Evolutionary conservation across 1,140 invertebrate species (phyloP), one percentile per base, ranked within the genome.

Genomic region (Drosophila kepulauana): DNA sequence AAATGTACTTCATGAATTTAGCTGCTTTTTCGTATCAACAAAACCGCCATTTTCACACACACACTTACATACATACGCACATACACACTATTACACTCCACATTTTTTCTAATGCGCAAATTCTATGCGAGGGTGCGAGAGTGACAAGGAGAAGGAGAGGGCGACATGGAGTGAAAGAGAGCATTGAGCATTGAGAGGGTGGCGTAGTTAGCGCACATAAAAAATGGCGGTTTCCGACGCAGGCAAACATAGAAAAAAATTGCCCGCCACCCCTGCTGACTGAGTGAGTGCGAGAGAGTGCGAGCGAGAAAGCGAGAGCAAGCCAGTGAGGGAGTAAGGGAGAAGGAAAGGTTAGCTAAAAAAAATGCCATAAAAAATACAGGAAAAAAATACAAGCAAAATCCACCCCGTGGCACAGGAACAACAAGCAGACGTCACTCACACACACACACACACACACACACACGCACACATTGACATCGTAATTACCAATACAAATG

Each of bases 151-250:
- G 48, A 46, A 45, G 30, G 57, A 48, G 28, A 48, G 16, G 20
- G 63, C 75, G 58, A 38, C 35, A 25, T 45, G n/a, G 16, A 20
- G 33, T 16, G 33, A 11, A 3, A 15, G 58, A 57, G 58, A 54
- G 52, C 13, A 15, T 11, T 13, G 48, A 43, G 54, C 54, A 57
- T 13, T 16, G 54, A 75, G 81, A 76, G 81, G 81, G 72, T 61
- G 80, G 75, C 66, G 80, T 81, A 85, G 74, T 81, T 82, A 70
- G 84, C 73, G 76, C 74, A 75, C 80, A 89, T 84, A 88, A 89
- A 87, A 88, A 88, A 88, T 88, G 84, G 84, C 84, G 84, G 84
- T 89, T 88, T 88, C 85, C 84, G 85, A 88, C 68, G 82, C 82
- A 77, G 77, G 78, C 63, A 81, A 87, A 87, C 81, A 51, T 43